Base-by-base conservation (phyloP, 2,888 invertebrate genomes). In the Drosophila silvestris region DNA sequence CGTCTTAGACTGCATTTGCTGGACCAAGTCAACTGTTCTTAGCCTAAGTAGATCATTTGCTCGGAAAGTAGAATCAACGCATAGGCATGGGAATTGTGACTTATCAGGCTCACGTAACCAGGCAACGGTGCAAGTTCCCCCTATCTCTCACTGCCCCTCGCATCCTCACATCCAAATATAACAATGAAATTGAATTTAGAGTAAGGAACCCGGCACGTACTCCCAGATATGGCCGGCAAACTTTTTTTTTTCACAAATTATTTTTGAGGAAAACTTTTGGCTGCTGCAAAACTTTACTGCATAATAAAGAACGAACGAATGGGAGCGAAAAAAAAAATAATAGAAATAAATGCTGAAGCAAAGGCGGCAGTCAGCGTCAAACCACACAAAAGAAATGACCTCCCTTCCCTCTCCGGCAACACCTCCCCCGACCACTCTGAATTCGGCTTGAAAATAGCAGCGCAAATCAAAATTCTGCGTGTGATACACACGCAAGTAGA, bases 111-210 rank as follows among this genome's bases (percentile, higher is more conserved):
- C 74, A 80, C 74, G 80, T 80, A 80, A 71, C 80, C 60, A 50
- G 69, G 81, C 81, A 69, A 79, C 79, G 30, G 32, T 39, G 33
- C 47, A 59, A 33, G 10, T 14, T n/a, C 3, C 22, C 6, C 19
- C 53, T 30, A 19, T 12, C 41, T 19, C 26, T 26, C 26, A 5
- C n/a, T 0, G 14, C 10, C 16, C 3, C 10, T 7, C n/a, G 26
- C 22, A 22, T 22, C 22, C 44, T 51, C 58, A 58, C 67, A 67
- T 56, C 62, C 44, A 60, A 79, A 79, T 70, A 60, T 77, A 65
- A 83, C 88, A 88, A 85, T 85, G 83, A 88, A 85, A 85, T 88
- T 85, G 88, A 85, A 85, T 85, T 85, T 85, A 85, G 88, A 77
- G 79, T 75, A 85, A 85, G 88, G 85, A 83, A 83, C 77, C 85